Evolutionary conservation across 2,113 vertebrate species (phyloP), one percentile per base, ranked within the genome.

Genomic region (Rhodinocichla rosea): DNA sequence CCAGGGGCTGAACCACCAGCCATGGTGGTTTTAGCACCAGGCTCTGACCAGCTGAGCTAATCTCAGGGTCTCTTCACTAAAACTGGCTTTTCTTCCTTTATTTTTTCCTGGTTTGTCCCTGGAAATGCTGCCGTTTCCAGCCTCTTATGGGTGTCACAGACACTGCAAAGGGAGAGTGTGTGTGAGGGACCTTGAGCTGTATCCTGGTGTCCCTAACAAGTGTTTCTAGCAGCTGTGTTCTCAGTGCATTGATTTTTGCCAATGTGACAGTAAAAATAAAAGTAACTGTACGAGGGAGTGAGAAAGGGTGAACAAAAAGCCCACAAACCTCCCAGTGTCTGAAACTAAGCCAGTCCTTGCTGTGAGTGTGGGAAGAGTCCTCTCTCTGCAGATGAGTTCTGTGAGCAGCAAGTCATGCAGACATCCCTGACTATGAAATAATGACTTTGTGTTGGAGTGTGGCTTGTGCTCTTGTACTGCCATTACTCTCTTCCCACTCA

Each of bases 381-480:
- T 83, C 11, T 90, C 59, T 52, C 33, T 77, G 89, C 73, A 77
- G 73, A 80, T 74, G 92, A 70, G 27, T 52, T 88, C 55, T 90
- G 59, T 60, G 69, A 92, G 89, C 56, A 84, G 87, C 84, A 80
- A 79, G 59, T 95, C 87, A 49, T 39, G 63, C 82, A 95, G 71
- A 55, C 87, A 67, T 86, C 78, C 80, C 55, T 79, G 64, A 6
- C 56, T 47, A 0, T 13, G 26, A 65, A 76, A 87, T 80, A 86
- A 86, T 78, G 79, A 47, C 63, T 83, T 55, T 1, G 15, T 93
- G 71, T 63, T 64, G 56, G 65, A 64, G 75, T 11, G 28, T 65
- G 83, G 35, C 73, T 71, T 17, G 14, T 47, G 69, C 49, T 90
- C 65, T 79, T 39, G 32, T 64, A 14, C 64, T 71, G 16, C 14